Evolutionary conservation across 2,888 invertebrate species (phyloP).

Genomic region (Melieria picta): DNA sequence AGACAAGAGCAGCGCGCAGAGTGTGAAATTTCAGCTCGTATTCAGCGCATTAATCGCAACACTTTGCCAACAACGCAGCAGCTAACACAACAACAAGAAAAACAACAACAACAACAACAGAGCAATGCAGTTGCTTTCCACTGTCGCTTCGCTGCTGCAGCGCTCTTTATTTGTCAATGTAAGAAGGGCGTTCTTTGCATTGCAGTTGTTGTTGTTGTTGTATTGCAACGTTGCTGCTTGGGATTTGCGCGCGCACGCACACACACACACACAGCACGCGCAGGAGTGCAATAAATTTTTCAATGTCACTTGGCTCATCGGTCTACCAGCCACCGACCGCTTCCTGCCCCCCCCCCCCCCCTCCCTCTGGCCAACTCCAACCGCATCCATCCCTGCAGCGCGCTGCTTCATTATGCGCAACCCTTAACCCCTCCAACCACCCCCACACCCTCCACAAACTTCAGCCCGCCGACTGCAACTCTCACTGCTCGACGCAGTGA

Average conservation of each 20-base stretch:
- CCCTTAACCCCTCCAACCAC: no score
- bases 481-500: constrained; percentile 12
- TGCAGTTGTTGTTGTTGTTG: background rate
- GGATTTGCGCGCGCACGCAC: background rate
- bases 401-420: no score
- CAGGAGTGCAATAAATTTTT: constrained; percentile 63
- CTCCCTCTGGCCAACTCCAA: background rate
- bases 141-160: no score
- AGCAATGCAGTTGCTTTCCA: no score
- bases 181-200: background rate
- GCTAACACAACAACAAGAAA: no score
- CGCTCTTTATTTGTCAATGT: background rate
- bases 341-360: background rate
- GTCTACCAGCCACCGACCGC: background rate
- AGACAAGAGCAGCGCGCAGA: background rate
- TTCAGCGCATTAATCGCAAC: constrained; percentile 16
- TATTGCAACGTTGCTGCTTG: background rate
- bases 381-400: background rate
- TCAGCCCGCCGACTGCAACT: background rate
- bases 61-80: background rate
- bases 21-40: constrained; percentile 13
- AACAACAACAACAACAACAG: no score
- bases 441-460: background rate
- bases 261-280: constrained; percentile 17
- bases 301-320: constrained; percentile 55